Evolutionary conservation across 2,888 invertebrate species (phyloP), one percentile per base, ranked within the genome.

Genomic region (Laspeyria flexula): DNA sequence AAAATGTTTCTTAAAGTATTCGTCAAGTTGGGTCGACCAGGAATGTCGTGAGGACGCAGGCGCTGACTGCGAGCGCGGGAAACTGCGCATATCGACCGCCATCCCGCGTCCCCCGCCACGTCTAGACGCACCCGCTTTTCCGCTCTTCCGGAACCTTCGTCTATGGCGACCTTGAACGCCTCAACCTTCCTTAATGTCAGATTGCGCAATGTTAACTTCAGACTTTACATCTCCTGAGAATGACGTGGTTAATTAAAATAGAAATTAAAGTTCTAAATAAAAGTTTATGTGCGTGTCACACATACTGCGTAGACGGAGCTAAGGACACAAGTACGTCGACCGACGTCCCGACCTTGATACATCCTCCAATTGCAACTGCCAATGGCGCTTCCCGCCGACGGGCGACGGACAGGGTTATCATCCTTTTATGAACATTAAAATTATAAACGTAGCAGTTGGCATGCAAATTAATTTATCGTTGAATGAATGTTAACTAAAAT

Each of bases 101-200:
- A 70, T 69, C 78, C 81, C 83, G 75, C 82, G 73, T 67, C 81
- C 82, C 88, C 85, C 83, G 64, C 84, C 77, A 75, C 86, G 92
- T 90, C 91, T 92, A 92, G 90, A 90, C 92, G 88, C 86, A 85
- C 88, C 85, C 86, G 85, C 80, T 78, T 79, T 84, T 79, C 81
- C 72, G 83, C 77, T 87, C 85, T 91, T 90, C 90, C 91, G 91
- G 90, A 89, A 90, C 91, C 90, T 88, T 88, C 83, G 86, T 79
- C 82, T 81, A 82, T 74, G 65, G 81, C 87, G 91, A 92, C 91
- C 91, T 92, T 92, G 91, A 92, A 91, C 88, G 86, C 80, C 79
- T 81, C 88, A 89, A 90, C 91, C 90, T 90, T 88, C 85, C 86
- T 81, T 90, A 90, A 90, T 85, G 85, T 85, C 83, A 79, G 77